These are phyloP conservation scores for Phytoseiulus persimilis DNA, from an alignment of 2,888 invertebrate species.

Conservation along the genomic window DNA sequence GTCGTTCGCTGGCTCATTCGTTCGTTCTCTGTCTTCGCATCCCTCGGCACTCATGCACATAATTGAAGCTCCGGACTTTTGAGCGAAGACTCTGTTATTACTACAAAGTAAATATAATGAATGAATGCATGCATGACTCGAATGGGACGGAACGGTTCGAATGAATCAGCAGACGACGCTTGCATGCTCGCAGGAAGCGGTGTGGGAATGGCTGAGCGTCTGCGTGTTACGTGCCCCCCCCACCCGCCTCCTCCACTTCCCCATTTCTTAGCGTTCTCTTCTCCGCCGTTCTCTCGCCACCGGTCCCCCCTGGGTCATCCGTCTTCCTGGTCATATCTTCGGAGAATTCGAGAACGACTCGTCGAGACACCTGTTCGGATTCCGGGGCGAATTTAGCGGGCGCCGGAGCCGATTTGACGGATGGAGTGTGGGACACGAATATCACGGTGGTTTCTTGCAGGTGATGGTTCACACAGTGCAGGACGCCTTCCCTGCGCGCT, in stretches of 20 bases:
- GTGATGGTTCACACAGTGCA: slow-evolving; percentile 24
- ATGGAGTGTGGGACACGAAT: neutral
- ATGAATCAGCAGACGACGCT: no score
- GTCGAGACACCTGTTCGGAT: neutral
- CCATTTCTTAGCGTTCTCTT: no score
- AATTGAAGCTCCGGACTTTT: neutral
- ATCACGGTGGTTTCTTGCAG: neutral
- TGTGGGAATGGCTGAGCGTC: no score
- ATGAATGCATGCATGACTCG: neutral
- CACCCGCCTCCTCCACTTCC: no score
- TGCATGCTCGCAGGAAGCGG: no score
- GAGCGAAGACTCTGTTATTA: neutral
- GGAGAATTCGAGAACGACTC: neutral
- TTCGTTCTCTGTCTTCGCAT: neutral
- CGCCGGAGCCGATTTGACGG: neutral
- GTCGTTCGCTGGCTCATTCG: neutral
- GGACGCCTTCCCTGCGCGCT: slow-evolving; percentile 24
- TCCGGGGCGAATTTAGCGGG: neutral
- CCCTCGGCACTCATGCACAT: neutral
- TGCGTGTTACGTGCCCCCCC: no score
- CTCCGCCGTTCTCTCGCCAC: no score
- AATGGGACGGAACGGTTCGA: no score
- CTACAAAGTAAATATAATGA: neutral
- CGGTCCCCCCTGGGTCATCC: no score
- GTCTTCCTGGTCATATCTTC: no score